These are phyloP conservation scores for Philaethria dido DNA, from an alignment of 2,888 invertebrate genomes.

Conservation along the genomic window DNA sequence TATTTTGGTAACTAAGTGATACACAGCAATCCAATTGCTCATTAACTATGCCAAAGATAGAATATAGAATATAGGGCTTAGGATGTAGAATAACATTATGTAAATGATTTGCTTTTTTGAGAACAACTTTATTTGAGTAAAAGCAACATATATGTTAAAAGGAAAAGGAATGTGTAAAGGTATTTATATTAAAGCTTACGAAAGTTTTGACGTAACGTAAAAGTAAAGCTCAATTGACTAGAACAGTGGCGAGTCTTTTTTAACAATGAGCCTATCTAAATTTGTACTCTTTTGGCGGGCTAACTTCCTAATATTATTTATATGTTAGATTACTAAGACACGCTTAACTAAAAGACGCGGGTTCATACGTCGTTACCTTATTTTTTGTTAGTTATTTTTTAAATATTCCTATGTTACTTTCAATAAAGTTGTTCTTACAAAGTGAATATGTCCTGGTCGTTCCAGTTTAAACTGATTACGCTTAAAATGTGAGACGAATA, in stretches of 20 bases:
- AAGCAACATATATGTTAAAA: background rate
- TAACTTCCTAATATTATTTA: too few species aligned
- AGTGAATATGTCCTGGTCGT: background rate
- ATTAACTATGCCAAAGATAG: slow-evolving; percentile 39
- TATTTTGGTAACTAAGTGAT: slow-evolving; percentile 3
- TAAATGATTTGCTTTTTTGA: background rate
- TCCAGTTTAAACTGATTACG: slow-evolving; percentile 9
- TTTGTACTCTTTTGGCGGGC: too few species aligned
- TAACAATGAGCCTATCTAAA: too few species aligned
- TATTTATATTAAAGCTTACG: background rate
- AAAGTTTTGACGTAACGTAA: background rate
- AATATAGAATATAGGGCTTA: background rate
- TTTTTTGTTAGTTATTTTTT: too few species aligned
- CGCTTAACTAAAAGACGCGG: too few species aligned
- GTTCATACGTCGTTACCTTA: too few species aligned
- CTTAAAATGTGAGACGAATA: slow-evolving; percentile 23
- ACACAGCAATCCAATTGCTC: slow-evolving; percentile 32
- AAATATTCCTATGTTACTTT: too few species aligned
- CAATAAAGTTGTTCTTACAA: slow-evolving; percentile 4
- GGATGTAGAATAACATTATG: background rate
- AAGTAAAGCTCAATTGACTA: background rate
- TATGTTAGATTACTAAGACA: too few species aligned
- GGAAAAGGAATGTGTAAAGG: too few species aligned
- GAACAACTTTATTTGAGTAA: background rate
- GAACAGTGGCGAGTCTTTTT: too few species aligned